Evolutionary conservation across 1,140 invertebrate genomes (phyloP).

Genomic region (Thaumetopoea pityocampa): DNA sequence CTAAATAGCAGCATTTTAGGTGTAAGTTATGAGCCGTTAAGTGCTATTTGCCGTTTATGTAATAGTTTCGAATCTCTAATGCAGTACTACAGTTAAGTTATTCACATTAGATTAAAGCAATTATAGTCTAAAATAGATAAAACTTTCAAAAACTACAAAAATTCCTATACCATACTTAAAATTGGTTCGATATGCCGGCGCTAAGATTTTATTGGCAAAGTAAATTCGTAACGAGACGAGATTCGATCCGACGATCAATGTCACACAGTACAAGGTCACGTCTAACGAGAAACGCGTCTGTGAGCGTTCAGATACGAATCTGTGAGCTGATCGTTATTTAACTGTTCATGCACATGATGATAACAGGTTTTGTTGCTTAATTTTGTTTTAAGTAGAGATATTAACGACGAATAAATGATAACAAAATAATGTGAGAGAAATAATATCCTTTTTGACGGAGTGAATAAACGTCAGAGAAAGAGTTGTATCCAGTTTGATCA

Average conservation of each 20-base stretch:
- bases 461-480: no score
- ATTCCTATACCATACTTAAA: constrained; percentile 6
- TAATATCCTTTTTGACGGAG: no score
- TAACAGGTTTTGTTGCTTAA: constrained; percentile 20
- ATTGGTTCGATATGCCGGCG: constrained; percentile 14
- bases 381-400: constrained; percentile 23
- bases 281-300: constrained; percentile 43
- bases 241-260: constrained; percentile 54
- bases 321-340: constrained; percentile 20
- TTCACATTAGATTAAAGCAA: neutral
- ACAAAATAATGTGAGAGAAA: no score
- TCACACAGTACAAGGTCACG: constrained; percentile 49
- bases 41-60: constrained; percentile 11
- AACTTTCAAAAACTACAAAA: neutral
- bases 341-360: constrained; percentile 8
- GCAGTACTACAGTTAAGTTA: neutral
- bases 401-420: no score
- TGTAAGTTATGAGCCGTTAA: constrained; percentile 14
- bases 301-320: constrained; percentile 22
- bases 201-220: constrained; percentile 9
- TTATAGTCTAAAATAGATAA: neutral
- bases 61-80: constrained; percentile 7
- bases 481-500: no score
- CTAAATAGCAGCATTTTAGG: constrained; percentile 34
- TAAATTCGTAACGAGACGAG: constrained; percentile 33